Conservation (phyloP, 2,797 vertebrate genomes). For the Propithecus deckenii region DNA sequence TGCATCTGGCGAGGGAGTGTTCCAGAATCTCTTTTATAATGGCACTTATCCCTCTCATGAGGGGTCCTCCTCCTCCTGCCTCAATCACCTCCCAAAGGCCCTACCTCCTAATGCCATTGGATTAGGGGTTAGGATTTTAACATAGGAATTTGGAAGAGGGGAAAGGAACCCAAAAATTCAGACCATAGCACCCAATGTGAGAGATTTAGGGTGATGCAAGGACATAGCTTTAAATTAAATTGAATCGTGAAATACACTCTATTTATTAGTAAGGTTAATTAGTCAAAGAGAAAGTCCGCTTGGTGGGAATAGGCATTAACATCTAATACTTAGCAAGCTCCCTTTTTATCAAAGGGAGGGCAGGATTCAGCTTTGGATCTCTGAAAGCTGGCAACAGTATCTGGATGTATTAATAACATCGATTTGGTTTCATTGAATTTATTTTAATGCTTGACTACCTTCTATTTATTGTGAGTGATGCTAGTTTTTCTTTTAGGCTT, state of each 20-base stretch:
- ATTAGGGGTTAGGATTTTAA: neutral
- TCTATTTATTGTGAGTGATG: neutral
- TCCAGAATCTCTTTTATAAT: neutral
- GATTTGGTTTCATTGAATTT: constrained; percentile 22
- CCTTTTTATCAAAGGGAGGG: neutral
- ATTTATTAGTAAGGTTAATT: neutral
- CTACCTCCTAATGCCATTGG: neutral
- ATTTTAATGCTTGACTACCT: constrained; percentile 13
- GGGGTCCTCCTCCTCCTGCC: neutral
- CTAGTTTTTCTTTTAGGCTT: constrained; percentile 30
- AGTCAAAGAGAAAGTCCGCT: neutral
- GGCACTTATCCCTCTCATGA: neutral
- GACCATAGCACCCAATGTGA: neutral
- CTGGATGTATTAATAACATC: neutral
- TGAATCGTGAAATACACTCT: neutral
- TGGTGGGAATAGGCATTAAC: neutral
- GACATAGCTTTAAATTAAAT: neutral
- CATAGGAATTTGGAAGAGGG: neutral
- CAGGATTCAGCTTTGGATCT: neutral
- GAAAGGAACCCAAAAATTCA: neutral
- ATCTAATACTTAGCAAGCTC: neutral
- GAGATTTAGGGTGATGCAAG: neutral
- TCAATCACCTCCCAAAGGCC: neutral
- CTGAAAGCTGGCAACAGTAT: neutral
- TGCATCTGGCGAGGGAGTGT: neutral